phyloP scores from a whole-genome alignment of 2,797 vertebrate species.

The Myotis planiceps region DNA sequence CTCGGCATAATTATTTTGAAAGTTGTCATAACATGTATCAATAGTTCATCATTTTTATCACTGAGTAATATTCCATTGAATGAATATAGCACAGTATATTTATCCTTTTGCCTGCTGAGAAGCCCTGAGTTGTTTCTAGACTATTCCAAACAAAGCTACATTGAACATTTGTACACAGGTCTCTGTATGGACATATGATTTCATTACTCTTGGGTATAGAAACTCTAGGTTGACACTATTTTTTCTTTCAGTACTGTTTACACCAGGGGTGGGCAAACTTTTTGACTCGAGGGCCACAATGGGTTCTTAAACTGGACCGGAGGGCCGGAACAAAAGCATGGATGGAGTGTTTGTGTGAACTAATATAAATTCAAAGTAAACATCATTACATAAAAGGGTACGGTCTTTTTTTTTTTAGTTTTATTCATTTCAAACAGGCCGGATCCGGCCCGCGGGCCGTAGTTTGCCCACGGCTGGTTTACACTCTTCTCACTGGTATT shows the following conservation, averaged over 20 bases:
- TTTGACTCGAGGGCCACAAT: no score
- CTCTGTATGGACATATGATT: neutral
- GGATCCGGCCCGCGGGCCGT: no score
- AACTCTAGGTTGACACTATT: neutral
- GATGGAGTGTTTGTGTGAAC: no score
- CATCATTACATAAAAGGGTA: no score
- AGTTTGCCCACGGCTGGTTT: no score
- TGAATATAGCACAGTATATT: neutral
- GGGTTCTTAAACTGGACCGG: no score
- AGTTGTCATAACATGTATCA: neutral
- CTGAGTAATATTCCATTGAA: neutral
- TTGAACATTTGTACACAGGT: neutral
- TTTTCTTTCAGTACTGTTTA: neutral
- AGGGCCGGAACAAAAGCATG: no score
- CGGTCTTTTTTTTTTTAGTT: no score
- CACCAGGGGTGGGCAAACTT: no score
- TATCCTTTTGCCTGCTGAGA: neutral
- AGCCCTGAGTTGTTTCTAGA: neutral
- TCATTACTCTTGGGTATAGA: neutral
- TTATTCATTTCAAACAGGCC: no score
- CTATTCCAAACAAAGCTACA: neutral
- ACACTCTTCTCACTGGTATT: neutral
- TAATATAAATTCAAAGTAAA: no score
- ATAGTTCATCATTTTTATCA: neutral
- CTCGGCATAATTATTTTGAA: neutral